Conservation (phyloP, 2,797 vertebrate species). For the Paedocypris micromegethes region DNA sequence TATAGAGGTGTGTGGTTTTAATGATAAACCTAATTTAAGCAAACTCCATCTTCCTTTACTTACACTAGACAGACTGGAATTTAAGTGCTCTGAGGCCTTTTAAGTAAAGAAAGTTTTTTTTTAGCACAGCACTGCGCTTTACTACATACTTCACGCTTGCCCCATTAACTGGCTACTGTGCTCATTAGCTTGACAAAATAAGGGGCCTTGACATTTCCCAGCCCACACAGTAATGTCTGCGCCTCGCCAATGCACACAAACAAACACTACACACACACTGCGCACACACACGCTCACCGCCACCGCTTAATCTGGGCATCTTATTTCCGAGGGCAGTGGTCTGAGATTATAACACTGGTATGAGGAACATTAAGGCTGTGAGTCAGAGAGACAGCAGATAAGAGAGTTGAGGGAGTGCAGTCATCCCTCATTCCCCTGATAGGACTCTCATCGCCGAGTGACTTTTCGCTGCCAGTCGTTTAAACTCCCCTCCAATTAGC, state of each 20-base stretch:
- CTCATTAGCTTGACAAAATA: constrained; percentile 47
- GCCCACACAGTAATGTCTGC: constrained; percentile 42
- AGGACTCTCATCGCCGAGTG: constrained; percentile 30
- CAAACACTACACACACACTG: constrained; percentile 19
- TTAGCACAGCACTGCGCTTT: constrained; percentile 35
- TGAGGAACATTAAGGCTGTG: constrained; percentile 42
- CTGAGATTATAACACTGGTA: constrained; percentile 34
- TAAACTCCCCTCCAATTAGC: constrained; percentile 30
- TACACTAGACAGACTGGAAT: constrained; percentile 13
- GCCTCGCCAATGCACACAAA: constrained; percentile 32
- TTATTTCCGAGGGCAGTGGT: constrained; percentile 38
- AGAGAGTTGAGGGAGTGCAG: constrained; percentile 22
- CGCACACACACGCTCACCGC: constrained; percentile 1
- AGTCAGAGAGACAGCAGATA: constrained; percentile 35
- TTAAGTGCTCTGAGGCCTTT: constrained; percentile 17
- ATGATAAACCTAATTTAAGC: constrained; percentile 15
- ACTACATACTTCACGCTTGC: constrained; percentile 22
- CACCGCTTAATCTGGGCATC: constrained; percentile 31
- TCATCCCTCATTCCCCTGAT: constrained; percentile 33
- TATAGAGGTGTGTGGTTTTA: background rate
- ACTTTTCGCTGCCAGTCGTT: constrained; percentile 24
- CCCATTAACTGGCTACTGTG: constrained; percentile 39
- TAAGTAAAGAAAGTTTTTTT: constrained; percentile 25
- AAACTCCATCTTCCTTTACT: constrained; percentile 9
- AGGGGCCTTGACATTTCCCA: constrained; percentile 43